phyloP scores from a whole-genome alignment of 30 jellyfish, hydroid and myxozoan genomes.

The Aurelia aurita region DNA sequence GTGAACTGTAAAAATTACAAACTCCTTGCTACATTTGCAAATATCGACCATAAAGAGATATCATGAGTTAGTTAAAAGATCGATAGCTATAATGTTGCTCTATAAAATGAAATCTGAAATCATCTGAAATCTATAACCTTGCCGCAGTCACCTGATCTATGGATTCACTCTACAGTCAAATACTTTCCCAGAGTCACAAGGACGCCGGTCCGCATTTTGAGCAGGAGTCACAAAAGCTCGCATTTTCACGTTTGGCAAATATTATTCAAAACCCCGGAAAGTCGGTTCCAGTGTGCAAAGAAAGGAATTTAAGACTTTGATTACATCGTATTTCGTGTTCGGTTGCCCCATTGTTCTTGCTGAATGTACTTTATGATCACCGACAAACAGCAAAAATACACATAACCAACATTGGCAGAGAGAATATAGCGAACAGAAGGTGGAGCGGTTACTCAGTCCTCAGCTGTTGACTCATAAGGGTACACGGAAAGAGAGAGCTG shows the following conservation, averaged over 20 bases:
- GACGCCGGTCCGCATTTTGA: conserved; percentile 45
- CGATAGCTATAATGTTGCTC: too few relatives aligned
- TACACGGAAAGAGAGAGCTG: too few relatives aligned
- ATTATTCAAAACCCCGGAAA: conserved; percentile 82
- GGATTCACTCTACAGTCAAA: too few relatives aligned
- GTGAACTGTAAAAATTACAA: too few relatives aligned
- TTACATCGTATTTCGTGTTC: conserved; percentile 64
- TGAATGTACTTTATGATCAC: conserved; percentile 39
- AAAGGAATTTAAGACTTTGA: conserved; percentile 60
- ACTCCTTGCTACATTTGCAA: too few relatives aligned
- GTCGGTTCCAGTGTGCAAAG: conserved; percentile 76
- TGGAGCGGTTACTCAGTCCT: too few relatives aligned
- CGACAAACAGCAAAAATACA: conserved; percentile 49
- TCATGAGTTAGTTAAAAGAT: too few relatives aligned
- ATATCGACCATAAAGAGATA: too few relatives aligned
- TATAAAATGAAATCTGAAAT: too few relatives aligned
- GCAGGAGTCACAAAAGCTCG: conserved; percentile 15
- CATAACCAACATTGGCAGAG: conserved; percentile 46
- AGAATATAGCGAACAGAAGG: conserved; percentile 19
- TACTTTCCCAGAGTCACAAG: background rate
- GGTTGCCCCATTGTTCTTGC: conserved; percentile 57
- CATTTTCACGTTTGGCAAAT: conserved; percentile 56
- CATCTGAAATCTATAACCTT: too few relatives aligned
- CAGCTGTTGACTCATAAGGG: too few relatives aligned
- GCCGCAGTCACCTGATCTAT: too few relatives aligned